Base-by-base conservation (phyloP, 2,888 invertebrate species). In the Eupithecia tripunctaria region DNA sequence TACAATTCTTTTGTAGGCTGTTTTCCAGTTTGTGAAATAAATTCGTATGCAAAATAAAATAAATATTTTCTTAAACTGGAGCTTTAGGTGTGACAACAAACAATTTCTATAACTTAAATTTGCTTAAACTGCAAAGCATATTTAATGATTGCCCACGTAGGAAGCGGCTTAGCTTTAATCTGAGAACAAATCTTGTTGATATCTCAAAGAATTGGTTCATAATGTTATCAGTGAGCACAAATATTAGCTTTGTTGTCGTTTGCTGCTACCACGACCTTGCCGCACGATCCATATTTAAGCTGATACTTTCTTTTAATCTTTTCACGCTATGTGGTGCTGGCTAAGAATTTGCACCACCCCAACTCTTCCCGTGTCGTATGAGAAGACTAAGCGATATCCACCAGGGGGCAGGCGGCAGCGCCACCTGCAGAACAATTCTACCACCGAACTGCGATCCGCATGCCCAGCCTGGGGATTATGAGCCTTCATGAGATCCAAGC, bases 121-220 rank as follows among this genome's bases (percentile, higher is more conserved):
- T 82, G 79, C 82, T 79, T 84, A 82, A 78, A 80, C 79, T 79
- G 78, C 82, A 82, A 81, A 85, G 83, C 82, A 84, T 86, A 86
- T 87, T 86, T 85, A 88, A 84, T 82, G 84, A 87, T 84, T 82
- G 82, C 85, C 82, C 81, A 86, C 89, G 86, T 87, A 88, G 86
- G 78, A 68, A 78, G 81, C 84, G 85, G 91, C 90, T 93, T 91
- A 92, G 79, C 85, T 82, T 84, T 94, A 94, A 94, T 94, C 94
- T 91, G 73, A 90, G 88, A 89, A 89, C 86, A 94, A 94, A 94
- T 93, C 91, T 93, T 86, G 88, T 87, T 87, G 86, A 85, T 92
- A 91, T 90, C 91, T 86, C 86, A 85, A 85, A 85, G 87, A 93
- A 93, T 93, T 91, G 91, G 93, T 93, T 90, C 90, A 91, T 88